These are phyloP conservation scores for Microplitis deprimator DNA, from an alignment of 2,888 invertebrate genomes.

Conservation along the genomic window DNA sequence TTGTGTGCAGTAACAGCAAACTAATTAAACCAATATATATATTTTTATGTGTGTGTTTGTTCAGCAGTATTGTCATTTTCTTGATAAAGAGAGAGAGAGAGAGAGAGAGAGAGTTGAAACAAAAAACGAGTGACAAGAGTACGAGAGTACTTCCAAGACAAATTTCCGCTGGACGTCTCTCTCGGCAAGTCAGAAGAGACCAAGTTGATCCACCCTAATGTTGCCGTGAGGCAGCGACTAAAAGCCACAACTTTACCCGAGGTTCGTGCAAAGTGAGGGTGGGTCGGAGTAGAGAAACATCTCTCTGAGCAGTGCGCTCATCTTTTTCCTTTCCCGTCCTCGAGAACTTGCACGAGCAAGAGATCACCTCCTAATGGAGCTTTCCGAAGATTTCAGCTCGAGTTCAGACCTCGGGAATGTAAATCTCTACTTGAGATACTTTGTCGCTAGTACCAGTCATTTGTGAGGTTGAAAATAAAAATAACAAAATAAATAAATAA, in stretches of 20 bases:
- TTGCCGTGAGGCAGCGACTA: conserved; percentile 43
- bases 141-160: conserved; percentile 23
- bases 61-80: no score
- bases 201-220: conserved; percentile 44
- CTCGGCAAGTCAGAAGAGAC: conserved; percentile 12
- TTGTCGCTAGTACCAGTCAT: neutral
- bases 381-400: conserved; percentile 44
- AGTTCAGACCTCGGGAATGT: conserved; percentile 15
- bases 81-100: no score
- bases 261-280: neutral
- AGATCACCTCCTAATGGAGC: conserved; percentile 46
- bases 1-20: no score
- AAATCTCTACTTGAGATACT: conserved; percentile 4
- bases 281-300: conserved; percentile 33
- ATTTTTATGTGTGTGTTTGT: no score
- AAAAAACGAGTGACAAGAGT: no score
- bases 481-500: neutral
- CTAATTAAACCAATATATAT: neutral
- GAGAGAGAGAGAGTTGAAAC: no score
- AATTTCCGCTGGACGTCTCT: conserved; percentile 36
- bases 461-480: neutral
- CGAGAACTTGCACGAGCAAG: conserved; percentile 41
- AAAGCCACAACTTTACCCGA: conserved; percentile 41
- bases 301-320: conserved; percentile 24
- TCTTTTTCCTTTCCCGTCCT: conserved; percentile 24